phyloP scores from a whole-genome alignment of 64 coral and sea anemone genomes.

The Montipora capricornis region DNA sequence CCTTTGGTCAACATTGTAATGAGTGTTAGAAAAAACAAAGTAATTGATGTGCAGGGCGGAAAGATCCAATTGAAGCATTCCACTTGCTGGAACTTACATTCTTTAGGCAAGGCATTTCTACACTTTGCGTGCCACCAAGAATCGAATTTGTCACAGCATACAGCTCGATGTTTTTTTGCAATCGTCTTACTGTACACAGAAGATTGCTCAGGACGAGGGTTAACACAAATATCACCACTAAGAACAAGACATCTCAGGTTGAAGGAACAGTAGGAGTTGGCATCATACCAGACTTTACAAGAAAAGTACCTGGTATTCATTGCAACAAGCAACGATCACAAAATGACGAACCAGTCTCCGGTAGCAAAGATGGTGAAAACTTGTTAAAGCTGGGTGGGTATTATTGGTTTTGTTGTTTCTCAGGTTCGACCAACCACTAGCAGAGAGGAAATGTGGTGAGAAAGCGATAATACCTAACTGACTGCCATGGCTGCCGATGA shows the following conservation, averaged over 20 bases:
- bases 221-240: conserved; percentile 10
- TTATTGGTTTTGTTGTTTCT: too few species aligned
- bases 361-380: conserved; percentile 1
- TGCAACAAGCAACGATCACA: not conserved
- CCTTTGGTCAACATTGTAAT: not conserved
- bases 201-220: conserved; percentile 3
- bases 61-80: not conserved
- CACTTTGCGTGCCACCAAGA: not conserved
- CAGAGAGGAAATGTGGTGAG: too few species aligned
- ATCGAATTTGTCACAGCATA: too few species aligned
- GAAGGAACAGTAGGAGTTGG: not conserved
- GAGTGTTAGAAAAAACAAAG: not conserved
- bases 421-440: too few species aligned
- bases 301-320: not conserved
- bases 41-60: not conserved
- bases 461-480: too few species aligned
- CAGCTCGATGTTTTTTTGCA: not conserved
- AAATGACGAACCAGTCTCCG: not conserved
- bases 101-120: not conserved
- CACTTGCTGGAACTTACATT: not conserved
- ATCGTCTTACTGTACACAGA: conserved; percentile 28
- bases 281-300: not conserved
- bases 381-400: not conserved
- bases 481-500: too few species aligned
- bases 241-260: not conserved